These are phyloP conservation scores for Acanthococcus lagerstroemiae DNA, from an alignment of 2,888 invertebrate species.

Conservation along the genomic window DNA sequence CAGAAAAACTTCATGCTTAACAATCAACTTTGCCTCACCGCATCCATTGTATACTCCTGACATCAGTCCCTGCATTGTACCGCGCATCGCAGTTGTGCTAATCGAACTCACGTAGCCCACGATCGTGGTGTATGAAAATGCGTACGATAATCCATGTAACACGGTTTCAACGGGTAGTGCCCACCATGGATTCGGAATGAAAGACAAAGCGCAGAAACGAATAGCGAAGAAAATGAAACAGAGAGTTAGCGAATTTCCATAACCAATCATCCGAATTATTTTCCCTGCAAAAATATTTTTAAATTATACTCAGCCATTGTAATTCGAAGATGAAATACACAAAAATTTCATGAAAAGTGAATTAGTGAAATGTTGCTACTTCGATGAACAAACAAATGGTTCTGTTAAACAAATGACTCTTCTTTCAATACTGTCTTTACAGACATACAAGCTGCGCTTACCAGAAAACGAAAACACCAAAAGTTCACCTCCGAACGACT, in stretches of 20 bases:
- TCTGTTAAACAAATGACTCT: no score
- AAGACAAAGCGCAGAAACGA: conserved; percentile 61
- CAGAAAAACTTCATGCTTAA: neutral
- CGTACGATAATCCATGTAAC: conserved; percentile 79
- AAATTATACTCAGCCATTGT: no score
- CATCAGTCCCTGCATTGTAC: conserved; percentile 74
- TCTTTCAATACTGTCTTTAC: no score
- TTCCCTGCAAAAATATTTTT: conserved; percentile 52
- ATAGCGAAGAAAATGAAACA: conserved; percentile 67
- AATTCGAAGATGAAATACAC: no score
- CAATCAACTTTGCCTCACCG: conserved; percentile 47
- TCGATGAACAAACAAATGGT: no score
- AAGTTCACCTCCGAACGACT: conserved; percentile 68
- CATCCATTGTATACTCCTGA: conserved; percentile 83
- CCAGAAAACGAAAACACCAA: conserved; percentile 64
- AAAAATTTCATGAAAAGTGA: no score
- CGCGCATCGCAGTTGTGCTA: conserved; percentile 63
- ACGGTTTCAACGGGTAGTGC: conserved; percentile 66
- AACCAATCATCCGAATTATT: conserved; percentile 68
- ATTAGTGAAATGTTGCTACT: no score
- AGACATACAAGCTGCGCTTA: conserved; percentile 39
- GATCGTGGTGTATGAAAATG: conserved; percentile 70
- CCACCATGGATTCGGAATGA: conserved; percentile 72
- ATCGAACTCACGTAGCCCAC: conserved; percentile 59
- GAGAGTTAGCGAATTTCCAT: conserved; percentile 64